Evolutionary conservation across 1,140 invertebrate genomes (phyloP).

Genomic region (Leptonema lineaticorne): DNA sequence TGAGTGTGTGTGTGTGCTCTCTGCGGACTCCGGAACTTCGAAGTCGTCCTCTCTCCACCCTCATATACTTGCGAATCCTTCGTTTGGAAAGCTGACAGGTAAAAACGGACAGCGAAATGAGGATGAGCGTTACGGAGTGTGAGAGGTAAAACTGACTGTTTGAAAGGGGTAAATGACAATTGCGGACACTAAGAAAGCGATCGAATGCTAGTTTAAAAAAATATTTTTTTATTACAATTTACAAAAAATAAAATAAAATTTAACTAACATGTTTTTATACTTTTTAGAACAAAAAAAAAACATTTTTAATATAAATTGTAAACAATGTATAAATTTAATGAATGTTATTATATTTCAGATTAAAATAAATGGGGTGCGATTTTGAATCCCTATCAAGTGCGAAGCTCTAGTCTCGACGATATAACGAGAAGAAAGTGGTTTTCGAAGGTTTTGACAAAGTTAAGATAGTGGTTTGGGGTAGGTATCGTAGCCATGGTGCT

Average conservation of each 20-base stretch:
- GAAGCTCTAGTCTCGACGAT: not conserved
- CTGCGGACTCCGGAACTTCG: too few species aligned
- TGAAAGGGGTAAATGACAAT: not conserved
- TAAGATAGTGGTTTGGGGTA: constrained; percentile 16
- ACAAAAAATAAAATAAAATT: too few species aligned
- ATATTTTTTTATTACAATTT: not conserved
- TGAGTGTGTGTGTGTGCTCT: too few species aligned
- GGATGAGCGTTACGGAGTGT: not conserved
- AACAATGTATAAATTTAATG: not conserved
- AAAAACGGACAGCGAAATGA: constrained; percentile 28
- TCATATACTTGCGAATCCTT: too few species aligned
- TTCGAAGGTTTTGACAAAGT: constrained; percentile 40
- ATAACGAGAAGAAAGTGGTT: constrained; percentile 38
- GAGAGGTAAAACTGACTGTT: not conserved
- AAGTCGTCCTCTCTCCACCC: too few species aligned
- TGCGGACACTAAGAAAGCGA: constrained; percentile 19
- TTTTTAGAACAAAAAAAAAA: too few species aligned
- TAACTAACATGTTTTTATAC: too few species aligned
- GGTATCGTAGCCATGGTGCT: not conserved
- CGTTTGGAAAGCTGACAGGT: too few species aligned
- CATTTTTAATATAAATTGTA: too few species aligned
- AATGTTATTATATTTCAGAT: not conserved
- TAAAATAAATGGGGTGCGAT: not conserved
- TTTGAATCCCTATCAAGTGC: not conserved
- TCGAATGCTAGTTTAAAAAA: not conserved